Conservation (phyloP, 92 coral and sea anemone genomes). For the Porites cylindrica region DNA sequence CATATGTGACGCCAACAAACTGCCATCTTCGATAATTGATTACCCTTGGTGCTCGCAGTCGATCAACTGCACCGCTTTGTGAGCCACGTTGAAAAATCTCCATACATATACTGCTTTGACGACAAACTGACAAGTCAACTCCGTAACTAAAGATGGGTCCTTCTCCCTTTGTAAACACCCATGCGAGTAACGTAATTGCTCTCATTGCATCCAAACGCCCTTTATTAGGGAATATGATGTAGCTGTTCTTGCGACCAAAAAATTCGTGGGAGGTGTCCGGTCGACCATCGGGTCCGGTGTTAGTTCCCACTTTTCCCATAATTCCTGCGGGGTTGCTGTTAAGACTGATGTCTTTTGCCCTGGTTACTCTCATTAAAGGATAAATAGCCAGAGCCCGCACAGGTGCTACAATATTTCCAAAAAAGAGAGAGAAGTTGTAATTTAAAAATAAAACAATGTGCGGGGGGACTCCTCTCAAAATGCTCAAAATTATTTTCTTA, state of each 20-base stretch:
- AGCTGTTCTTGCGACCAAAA: conserved; percentile 72
- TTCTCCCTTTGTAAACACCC: conserved; percentile 74
- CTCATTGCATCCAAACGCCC: conserved; percentile 73
- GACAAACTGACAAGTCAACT: conserved; percentile 43
- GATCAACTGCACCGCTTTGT: conserved; percentile 17
- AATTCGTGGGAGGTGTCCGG: conserved; percentile 56
- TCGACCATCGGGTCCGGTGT: conserved; percentile 65
- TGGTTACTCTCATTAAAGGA: conserved; percentile 54
- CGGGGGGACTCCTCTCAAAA: too few species aligned
- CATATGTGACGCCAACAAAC: conserved; percentile 55
- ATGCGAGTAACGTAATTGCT: conserved; percentile 76
- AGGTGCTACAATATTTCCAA: conserved; percentile 2
- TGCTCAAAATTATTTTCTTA: too few species aligned
- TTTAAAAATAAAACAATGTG: too few species aligned
- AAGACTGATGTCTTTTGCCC: conserved; percentile 71
- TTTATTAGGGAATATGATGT: conserved; percentile 76
- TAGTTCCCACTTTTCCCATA: conserved; percentile 43
- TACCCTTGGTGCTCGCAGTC: conserved; percentile 24
- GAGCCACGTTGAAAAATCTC: conserved; percentile 44
- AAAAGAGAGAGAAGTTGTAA: neutral
- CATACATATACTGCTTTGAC: conserved; percentile 24
- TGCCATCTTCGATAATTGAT: conserved; percentile 55
- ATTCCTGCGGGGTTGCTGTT: conserved; percentile 68
- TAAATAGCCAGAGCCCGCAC: conserved; percentile 59
- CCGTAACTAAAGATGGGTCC: conserved; percentile 77